Conservation (phyloP, 2,113 vertebrate species). For the Pseudorectes ferrugineus region DNA sequence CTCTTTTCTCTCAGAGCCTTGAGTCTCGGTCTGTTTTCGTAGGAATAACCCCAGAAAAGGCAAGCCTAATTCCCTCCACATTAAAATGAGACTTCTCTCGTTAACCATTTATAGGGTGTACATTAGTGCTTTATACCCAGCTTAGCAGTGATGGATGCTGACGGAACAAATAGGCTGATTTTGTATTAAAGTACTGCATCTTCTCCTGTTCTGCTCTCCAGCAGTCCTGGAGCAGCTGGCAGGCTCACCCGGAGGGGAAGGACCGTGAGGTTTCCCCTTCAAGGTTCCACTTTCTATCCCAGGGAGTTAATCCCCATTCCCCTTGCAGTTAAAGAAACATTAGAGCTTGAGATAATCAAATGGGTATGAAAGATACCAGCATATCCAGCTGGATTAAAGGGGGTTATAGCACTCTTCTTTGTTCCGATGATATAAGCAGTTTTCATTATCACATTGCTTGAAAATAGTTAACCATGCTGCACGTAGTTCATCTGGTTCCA, state of each 20-base stretch:
- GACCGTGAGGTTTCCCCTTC: background rate
- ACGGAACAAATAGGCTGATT: background rate
- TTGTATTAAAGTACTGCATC: background rate
- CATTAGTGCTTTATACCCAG: background rate
- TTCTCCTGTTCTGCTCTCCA: background rate
- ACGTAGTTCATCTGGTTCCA: background rate
- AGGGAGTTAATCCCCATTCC: background rate
- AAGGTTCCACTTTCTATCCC: background rate
- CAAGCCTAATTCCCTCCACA: background rate
- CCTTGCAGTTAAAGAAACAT: background rate
- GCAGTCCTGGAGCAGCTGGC: background rate
- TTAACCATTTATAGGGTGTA: background rate
- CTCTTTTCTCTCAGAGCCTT: background rate
- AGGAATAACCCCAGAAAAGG: background rate
- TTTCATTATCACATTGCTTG: background rate
- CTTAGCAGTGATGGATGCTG: background rate
- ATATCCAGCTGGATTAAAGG: background rate
- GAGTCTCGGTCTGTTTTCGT: background rate
- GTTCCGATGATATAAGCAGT: background rate
- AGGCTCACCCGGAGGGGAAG: background rate
- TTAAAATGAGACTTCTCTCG: background rate
- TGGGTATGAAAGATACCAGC: background rate
- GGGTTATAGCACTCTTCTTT: background rate
- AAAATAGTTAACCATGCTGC: background rate
- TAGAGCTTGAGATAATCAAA: background rate